Base-by-base conservation (phyloP, 2,888 invertebrate species). In the Chydorus sphaericus region DNA sequence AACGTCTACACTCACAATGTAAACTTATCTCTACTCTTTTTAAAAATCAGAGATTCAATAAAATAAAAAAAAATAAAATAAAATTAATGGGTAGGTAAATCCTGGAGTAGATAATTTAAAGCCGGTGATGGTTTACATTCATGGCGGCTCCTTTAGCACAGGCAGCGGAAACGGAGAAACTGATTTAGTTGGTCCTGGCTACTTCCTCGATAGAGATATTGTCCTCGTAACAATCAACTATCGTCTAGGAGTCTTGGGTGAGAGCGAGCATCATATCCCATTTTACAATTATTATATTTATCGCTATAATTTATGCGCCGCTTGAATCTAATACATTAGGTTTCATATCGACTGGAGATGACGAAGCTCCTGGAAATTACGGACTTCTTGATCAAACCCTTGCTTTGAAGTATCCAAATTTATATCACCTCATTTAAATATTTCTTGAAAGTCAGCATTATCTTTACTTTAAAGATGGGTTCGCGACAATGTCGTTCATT, bases 311-410 rank as follows among this genome's bases (percentile, higher is more conserved):
- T 29, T n/a, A 29, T 11, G 30, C 4, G 20, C 14, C 26, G 3
- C 20, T 23, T 18, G 3, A 4, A 28, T 49, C 16, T 26, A n/a
- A 23, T 28, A 28, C 37, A 38, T 31, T 26, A 63, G 62, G 61
- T 18, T 82, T 81, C 65, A 67, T 82, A 30, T 80, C 80, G 54
- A 73, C 79, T 11, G 77, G 77, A 58, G 77, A 77, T 54, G 71
- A 72, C 2, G 78, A 77, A 62, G 78, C 79, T 1, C 73, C 80
- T 0, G 82, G 82, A n/a, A 82, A 82, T 66, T 78, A 78, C 70
- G 67, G 66, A 10, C 59, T 68, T 26, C 59, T 65, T 44, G 68
- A 68, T 57, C 63, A 66, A 33, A 57, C 63, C 16, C 51, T 63
- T 38, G 66, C 65, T 2, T 58, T 67, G 20, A n/a, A n/a, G n/a